These are phyloP conservation scores for Pelecanus crispus DNA, from an alignment of 2,113 vertebrate genomes.

Conservation along the genomic window DNA sequence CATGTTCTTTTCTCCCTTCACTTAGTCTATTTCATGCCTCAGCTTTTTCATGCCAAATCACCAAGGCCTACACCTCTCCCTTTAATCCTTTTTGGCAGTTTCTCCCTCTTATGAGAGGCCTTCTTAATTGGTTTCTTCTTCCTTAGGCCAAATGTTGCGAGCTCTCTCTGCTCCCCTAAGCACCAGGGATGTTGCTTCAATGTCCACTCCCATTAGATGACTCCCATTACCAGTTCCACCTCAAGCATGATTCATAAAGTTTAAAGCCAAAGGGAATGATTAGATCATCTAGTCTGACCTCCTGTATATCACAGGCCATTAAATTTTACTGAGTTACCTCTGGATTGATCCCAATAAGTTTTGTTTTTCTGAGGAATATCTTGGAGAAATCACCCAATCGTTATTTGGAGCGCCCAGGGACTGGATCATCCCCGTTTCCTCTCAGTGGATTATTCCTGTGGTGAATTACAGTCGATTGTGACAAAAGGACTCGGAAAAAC, in stretches of 20 bases:
- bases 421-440: not conserved
- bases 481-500: not conserved
- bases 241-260: slow-evolving; percentile 55
- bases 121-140: slow-evolving; percentile 30
- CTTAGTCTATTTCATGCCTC: not conserved
- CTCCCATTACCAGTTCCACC: slow-evolving; percentile 53
- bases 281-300: slow-evolving; percentile 48
- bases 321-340: slow-evolving; percentile 43
- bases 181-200: slow-evolving; percentile 33
- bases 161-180: slow-evolving; percentile 28
- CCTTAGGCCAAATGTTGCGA: slow-evolving; percentile 15
- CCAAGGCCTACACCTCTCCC: slow-evolving; percentile 40
- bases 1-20: not conserved
- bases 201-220: slow-evolving; percentile 58
- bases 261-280: slow-evolving; percentile 41
- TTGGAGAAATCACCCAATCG: not conserved
- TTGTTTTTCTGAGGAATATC: not conserved
- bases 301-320: not conserved
- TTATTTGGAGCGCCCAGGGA: not conserved
- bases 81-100: slow-evolving; percentile 45
- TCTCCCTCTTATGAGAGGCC: not conserved
- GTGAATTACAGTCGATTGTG: not conserved
- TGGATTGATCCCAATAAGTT: slow-evolving; percentile 34
- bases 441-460: not conserved
- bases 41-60: not conserved